Percentiles rank a stretch among this genome's conserved stretches.
These are phyloP conservation scores for Tuberolachnus salignus DNA, from an alignment of 2,888 invertebrate genomes.

Conservation along the genomic window DNA sequence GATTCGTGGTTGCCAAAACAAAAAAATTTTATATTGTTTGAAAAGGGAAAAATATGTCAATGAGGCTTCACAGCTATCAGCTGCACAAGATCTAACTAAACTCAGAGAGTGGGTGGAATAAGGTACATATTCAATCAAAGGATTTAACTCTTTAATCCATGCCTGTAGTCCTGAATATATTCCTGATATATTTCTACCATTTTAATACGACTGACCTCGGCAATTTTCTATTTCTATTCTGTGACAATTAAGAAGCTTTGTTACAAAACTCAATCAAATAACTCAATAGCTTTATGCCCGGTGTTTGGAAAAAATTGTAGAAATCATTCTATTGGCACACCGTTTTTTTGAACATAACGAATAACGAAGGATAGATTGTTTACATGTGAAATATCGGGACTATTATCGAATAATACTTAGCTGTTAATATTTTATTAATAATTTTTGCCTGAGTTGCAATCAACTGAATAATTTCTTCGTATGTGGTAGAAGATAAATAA, in stretches of 20 bases:
- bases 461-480: too few relatives aligned
- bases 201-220: neutral
- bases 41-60: conserved; percentile 1
- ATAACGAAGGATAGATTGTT: too few relatives aligned
- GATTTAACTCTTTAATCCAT: neutral
- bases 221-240: neutral
- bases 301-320: too few relatives aligned
- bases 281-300: neutral
- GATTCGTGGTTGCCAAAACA: conserved; percentile 3
- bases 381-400: too few relatives aligned
- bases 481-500: too few relatives aligned
- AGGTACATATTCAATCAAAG: neutral
- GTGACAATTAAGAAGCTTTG: neutral
- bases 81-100: neutral
- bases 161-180: neutral
- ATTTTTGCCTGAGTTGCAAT: too few relatives aligned
- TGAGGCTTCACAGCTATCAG: neutral
- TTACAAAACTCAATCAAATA: neutral
- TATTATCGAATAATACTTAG: too few relatives aligned
- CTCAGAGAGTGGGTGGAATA: neutral
- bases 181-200: neutral
- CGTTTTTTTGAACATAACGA: too few relatives aligned
- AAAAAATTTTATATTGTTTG: conserved; percentile 27
- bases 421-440: too few relatives aligned
- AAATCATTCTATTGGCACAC: too few relatives aligned